phyloP scores from a whole-genome alignment of 2,888 invertebrate species.

The Mycalesis mineus region DNA sequence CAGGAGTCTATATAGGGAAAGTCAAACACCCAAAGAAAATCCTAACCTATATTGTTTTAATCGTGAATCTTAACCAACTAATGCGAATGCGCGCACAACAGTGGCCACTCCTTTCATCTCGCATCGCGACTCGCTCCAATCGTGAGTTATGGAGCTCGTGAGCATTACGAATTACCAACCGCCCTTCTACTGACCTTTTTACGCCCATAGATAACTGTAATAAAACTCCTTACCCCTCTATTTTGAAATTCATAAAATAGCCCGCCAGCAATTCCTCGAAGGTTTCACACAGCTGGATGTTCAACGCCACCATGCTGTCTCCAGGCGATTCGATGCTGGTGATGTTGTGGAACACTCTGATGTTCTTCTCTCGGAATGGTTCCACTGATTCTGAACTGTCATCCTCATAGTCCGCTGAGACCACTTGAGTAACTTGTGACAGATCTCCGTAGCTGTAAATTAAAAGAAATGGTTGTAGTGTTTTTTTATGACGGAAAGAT shows the following conservation, averaged over 20 bases:
- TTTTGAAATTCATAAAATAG: constrained; percentile 89
- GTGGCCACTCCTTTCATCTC: too few species aligned
- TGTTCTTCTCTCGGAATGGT: constrained; percentile 81
- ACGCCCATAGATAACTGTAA: not conserved
- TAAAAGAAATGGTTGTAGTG: too few species aligned
- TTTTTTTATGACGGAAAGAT: too few species aligned
- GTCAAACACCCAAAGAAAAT: too few species aligned
- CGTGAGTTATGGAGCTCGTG: too few species aligned
- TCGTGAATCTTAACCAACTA: too few species aligned
- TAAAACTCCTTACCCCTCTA: constrained; percentile 81
- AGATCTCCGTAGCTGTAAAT: constrained; percentile 82
- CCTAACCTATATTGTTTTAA: too few species aligned
- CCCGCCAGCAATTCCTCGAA: constrained; percentile 87
- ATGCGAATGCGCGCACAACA: too few species aligned
- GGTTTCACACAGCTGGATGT: constrained; percentile 92
- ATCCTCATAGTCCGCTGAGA: constrained; percentile 86
- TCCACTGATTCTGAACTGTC: constrained; percentile 77
- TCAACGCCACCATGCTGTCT: constrained; percentile 88
- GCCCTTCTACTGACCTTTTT: too few species aligned
- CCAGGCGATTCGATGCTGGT: constrained; percentile 49
- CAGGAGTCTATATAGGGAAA: too few species aligned
- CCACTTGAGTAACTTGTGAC: constrained; percentile 88
- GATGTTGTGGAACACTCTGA: constrained; percentile 60
- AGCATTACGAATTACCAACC: too few species aligned
- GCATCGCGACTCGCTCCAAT: too few species aligned